phyloP scores from a whole-genome alignment of 2,888 invertebrate genomes.

The Pristionchus arcanus region DNA sequence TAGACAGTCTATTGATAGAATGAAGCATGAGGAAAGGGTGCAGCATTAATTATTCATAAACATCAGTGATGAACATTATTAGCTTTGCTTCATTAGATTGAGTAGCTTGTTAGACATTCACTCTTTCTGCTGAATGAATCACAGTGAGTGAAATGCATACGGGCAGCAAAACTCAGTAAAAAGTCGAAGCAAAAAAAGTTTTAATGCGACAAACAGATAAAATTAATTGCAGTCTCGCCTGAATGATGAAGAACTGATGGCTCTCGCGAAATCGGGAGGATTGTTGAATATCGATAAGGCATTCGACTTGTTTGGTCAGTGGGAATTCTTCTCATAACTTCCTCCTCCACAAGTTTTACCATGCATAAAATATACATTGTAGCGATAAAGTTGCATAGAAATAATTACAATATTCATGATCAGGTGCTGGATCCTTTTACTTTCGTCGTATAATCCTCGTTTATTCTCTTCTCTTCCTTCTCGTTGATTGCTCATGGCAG shows the following conservation, averaged over 20 bases:
- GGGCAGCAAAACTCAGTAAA: too few relatives aligned
- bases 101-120: too few relatives aligned
- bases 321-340: too few relatives aligned
- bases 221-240: not conserved
- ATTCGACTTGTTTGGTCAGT: constrained; percentile 15
- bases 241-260: not conserved
- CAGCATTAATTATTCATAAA: not conserved
- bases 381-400: too few relatives aligned
- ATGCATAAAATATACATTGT: too few relatives aligned
- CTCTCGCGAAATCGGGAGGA: constrained; percentile 10
- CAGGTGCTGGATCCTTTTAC: constrained; percentile 2
- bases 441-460: constrained; percentile 9
- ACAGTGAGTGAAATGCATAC: too few relatives aligned
- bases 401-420: not conserved
- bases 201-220: too few relatives aligned
- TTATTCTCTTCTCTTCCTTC: constrained; percentile 40
- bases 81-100: too few relatives aligned
- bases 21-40: not conserved
- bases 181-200: too few relatives aligned
- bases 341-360: too few relatives aligned
- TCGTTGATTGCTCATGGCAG: constrained; percentile 39
- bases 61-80: too few relatives aligned
- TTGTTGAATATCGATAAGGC: constrained; percentile 27
- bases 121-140: too few relatives aligned
- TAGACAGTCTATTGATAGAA: not conserved